Evolutionary conservation across 30 jellyfish, hydroid and myxozoan genomes (phyloP).

Genomic region (Phacellophora camtschatica): DNA sequence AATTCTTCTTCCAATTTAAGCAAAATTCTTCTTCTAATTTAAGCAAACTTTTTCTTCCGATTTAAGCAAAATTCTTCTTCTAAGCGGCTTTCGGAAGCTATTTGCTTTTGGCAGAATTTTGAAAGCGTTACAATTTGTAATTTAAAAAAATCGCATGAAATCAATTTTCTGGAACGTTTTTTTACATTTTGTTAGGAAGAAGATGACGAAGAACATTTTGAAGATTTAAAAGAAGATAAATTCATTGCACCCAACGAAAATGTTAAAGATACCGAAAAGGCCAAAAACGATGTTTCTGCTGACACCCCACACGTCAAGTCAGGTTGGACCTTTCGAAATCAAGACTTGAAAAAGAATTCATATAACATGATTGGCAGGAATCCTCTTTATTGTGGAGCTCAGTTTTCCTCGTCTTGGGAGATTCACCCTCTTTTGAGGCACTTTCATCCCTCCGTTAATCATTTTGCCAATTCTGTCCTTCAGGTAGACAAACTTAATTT

Average conservation of each 20-base stretch:
- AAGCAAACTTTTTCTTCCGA: too few species aligned
- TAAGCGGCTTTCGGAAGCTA: too few species aligned
- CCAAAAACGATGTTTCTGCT: neutral
- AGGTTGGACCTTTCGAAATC: conserved; percentile 74
- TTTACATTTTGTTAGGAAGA: conserved; percentile 57
- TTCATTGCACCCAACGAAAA: conserved; percentile 54
- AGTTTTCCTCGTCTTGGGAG: conserved; percentile 95
- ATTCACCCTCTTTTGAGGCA: conserved; percentile 64
- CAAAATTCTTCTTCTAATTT: too few species aligned
- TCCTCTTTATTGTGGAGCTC: conserved; percentile 95
- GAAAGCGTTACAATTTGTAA: too few species aligned
- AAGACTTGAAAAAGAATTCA: conserved; percentile 8
- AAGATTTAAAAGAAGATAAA: conserved; percentile 62
- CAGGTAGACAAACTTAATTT: conserved; percentile 19
- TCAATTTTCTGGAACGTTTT: neutral
- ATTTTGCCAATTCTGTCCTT: conserved; percentile 67
- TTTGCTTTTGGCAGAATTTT: too few species aligned
- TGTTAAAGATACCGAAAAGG: neutral
- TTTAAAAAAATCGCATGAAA: neutral
- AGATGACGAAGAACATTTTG: conserved; percentile 89
- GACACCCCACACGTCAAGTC: conserved; percentile 10
- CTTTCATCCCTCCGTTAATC: conserved; percentile 91
- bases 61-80: too few species aligned
- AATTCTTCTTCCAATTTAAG: too few species aligned
- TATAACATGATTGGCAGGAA: conserved; percentile 69